These are phyloP conservation scores for Drosophila subpulchrella DNA, from an alignment of 1,140 invertebrate genomes.

Conservation along the genomic window DNA sequence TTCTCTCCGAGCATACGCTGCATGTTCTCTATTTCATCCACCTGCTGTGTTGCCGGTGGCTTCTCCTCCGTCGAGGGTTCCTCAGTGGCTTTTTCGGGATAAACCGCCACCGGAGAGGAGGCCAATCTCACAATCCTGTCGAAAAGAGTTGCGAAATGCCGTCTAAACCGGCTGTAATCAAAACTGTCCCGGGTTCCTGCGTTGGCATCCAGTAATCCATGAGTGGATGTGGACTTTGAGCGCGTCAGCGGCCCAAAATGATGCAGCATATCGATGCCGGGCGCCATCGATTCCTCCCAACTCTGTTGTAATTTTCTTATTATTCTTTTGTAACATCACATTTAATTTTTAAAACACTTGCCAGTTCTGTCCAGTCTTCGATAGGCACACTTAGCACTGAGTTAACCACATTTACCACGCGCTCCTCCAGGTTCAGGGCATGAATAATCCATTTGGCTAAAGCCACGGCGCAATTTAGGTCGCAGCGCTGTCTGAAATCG, in stretches of 20 bases:
- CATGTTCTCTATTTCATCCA: conserved; percentile 59
- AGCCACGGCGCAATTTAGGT: conserved; percentile 76
- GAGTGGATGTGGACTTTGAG: conserved; percentile 64
- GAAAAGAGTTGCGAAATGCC: conserved; percentile 73
- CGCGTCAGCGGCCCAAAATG: conserved; percentile 79
- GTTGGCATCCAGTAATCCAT: conserved; percentile 59
- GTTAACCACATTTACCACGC: conserved; percentile 69
- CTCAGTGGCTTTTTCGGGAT: conserved; percentile 5
- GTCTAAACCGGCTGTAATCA: conserved; percentile 72
- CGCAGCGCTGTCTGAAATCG: conserved; percentile 68
- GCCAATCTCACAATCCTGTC: conserved; percentile 77
- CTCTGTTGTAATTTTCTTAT: conserved; percentile 47
- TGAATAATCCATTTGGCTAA: conserved; percentile 76
- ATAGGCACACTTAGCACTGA: conserved; percentile 73
- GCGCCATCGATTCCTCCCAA: conserved; percentile 83
- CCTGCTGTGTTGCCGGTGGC: not conserved
- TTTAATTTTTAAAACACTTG: conserved; percentile 16
- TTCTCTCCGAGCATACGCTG: conserved; percentile 60
- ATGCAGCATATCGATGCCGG: conserved; percentile 82
- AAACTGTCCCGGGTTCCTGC: conserved; percentile 54
- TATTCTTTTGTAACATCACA: not conserved
- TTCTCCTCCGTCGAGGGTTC: not conserved
- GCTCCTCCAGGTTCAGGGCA: conserved; percentile 74
- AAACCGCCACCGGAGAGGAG: conserved; percentile 22
- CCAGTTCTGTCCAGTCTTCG: conserved; percentile 79